Conservation (phyloP, 1,140 invertebrate genomes). For the Ceratoteleas bidentatus region DNA sequence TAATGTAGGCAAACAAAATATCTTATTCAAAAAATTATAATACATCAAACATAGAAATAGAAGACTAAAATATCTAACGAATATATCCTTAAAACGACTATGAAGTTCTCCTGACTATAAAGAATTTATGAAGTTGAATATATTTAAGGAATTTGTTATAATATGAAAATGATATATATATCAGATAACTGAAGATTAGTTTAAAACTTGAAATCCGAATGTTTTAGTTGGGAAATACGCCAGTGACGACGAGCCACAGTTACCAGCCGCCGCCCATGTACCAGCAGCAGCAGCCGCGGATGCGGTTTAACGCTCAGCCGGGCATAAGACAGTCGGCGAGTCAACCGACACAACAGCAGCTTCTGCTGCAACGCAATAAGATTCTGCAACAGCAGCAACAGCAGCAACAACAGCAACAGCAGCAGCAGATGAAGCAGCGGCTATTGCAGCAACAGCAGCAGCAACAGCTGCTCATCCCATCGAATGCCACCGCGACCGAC, state of each 20-base stretch:
- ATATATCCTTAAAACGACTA: too few species aligned
- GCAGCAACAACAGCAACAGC: slow-evolving; percentile 73
- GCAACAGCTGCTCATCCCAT: slow-evolving; percentile 86
- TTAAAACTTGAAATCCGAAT: too few species aligned
- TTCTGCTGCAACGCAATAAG: slow-evolving; percentile 78
- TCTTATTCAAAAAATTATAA: too few species aligned
- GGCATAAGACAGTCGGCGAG: slow-evolving; percentile 71
- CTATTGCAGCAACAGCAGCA: slow-evolving; percentile 87
- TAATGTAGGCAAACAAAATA: too few species aligned
- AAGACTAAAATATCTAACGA: too few species aligned
- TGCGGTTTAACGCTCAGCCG: slow-evolving; percentile 75
- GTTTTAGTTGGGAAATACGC: slow-evolving; percentile 75
- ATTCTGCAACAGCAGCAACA: slow-evolving; percentile 72
- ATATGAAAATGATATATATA: too few species aligned
- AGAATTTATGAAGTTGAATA: too few species aligned
- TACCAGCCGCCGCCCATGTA: slow-evolving; percentile 82
- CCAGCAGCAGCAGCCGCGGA: slow-evolving; percentile 70
- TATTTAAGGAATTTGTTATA: too few species aligned
- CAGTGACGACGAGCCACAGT: slow-evolving; percentile 78
- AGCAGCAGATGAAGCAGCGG: slow-evolving; percentile 82
- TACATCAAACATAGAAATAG: too few species aligned
- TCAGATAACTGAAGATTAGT: too few species aligned
- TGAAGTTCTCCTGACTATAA: too few species aligned
- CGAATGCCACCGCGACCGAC: slow-evolving; percentile 84
- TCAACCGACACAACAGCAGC: slow-evolving; percentile 75